These are phyloP conservation scores for Phaethornis superciliosus DNA, from an alignment of 2,113 vertebrate species.

Conservation along the genomic window DNA sequence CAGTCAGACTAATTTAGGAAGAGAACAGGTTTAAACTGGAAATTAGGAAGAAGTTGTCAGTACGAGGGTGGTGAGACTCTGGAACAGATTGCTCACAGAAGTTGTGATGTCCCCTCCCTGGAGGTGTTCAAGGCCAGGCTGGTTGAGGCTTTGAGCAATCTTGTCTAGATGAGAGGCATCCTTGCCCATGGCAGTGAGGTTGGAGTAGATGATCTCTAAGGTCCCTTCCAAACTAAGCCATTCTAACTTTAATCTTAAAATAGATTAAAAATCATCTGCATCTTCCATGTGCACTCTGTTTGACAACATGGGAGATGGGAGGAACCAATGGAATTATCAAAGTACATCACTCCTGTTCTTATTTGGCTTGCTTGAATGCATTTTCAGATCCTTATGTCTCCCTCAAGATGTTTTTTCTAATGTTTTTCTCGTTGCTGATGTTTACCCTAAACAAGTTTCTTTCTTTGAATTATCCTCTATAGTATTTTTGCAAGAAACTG, in stretches of 20 bases:
- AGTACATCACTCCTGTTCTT: neutral
- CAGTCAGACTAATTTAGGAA: neutral
- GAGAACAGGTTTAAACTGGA: neutral
- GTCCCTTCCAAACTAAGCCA: no score
- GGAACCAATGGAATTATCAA: neutral
- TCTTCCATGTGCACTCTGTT: neutral
- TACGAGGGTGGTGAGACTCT: no score
- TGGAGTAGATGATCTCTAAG: no score
- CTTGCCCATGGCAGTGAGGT: no score
- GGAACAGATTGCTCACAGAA: no score
- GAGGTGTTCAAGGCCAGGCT: no score
- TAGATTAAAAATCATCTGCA: neutral
- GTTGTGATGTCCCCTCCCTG: no score
- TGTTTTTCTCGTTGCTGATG: neutral
- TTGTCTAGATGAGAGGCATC: no score
- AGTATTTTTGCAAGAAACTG: neutral
- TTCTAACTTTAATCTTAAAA: neutral
- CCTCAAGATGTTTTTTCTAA: neutral
- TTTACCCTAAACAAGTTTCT: neutral
- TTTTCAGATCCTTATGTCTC: neutral
- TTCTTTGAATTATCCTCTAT: neutral
- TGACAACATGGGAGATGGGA: neutral
- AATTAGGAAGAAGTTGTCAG: neutral
- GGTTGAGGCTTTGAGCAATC: no score
- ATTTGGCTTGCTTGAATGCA: neutral